Evolutionary conservation across 2,113 vertebrate genomes (phyloP).

Genomic region (Eublepharis macularius): DNA sequence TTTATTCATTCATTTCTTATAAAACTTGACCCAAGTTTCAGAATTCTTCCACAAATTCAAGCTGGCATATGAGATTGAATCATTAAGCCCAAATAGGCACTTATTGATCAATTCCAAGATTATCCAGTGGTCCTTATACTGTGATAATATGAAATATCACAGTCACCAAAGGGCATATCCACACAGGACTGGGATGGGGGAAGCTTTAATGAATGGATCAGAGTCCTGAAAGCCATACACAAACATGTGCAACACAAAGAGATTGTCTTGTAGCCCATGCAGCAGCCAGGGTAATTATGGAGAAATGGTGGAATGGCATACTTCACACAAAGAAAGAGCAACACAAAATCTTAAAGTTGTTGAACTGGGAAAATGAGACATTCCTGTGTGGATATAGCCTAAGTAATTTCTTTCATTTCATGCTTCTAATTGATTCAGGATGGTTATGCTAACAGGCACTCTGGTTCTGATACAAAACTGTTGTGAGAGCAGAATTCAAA

Average conservation of each 20-base stretch:
- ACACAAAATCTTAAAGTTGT: background rate
- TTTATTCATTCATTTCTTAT: background rate
- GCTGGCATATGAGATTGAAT: background rate
- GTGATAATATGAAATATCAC: background rate
- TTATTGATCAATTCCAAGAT: background rate
- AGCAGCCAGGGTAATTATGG: background rate
- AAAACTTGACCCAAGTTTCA: background rate
- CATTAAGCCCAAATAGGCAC: background rate
- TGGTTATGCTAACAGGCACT: background rate
- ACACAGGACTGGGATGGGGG: background rate
- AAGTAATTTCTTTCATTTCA: background rate
- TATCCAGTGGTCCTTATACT: background rate
- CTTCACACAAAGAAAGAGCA: background rate
- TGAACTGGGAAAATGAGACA: background rate
- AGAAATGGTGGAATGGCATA: background rate
- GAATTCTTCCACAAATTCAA: no score
- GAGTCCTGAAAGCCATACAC: background rate
- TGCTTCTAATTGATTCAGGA: background rate
- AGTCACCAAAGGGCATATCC: background rate
- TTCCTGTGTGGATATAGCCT: background rate
- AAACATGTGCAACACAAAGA: background rate
- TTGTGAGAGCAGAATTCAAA: constrained; percentile 14
- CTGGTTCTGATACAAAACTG: background rate
- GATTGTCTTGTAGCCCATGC: background rate
- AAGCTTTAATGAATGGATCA: background rate